phyloP scores from a whole-genome alignment of 2,888 invertebrate genomes.

The Patella depressa region DNA sequence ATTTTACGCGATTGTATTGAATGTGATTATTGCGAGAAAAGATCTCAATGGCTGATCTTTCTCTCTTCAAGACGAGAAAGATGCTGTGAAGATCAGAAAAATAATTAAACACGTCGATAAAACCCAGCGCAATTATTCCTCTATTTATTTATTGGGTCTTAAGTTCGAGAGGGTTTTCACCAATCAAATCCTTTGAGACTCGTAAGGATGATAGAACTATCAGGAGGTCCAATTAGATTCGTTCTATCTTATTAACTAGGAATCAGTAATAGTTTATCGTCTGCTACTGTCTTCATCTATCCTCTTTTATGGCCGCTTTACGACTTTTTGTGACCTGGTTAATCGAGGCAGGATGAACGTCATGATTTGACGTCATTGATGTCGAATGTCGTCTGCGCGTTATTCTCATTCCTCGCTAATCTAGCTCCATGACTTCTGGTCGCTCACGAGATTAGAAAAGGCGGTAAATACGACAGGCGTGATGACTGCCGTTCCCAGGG shows the following conservation, averaged over 20 bases:
- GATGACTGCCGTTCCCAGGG: background rate
- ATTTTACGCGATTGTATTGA: no score
- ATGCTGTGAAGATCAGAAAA: no score
- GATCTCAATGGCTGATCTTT: no score
- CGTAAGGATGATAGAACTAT: slow-evolving; percentile 2
- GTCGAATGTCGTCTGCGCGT: background rate
- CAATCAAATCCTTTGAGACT: background rate
- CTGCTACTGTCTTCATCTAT: slow-evolving; percentile 7
- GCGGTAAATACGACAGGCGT: background rate
- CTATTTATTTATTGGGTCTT: background rate
- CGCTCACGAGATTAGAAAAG: background rate
- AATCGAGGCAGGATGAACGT: background rate
- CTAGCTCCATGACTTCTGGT: background rate
- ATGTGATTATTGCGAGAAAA: no score
- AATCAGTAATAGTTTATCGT: slow-evolving; percentile 10
- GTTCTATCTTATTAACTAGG: slow-evolving; percentile 2
- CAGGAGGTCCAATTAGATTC: slow-evolving; percentile 5
- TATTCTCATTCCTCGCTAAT: slow-evolving; percentile 2
- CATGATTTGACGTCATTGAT: background rate
- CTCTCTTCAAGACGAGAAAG: no score
- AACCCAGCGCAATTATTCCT: background rate
- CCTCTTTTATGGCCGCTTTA: background rate
- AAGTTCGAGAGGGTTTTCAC: background rate
- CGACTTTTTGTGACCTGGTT: slow-evolving; percentile 7
- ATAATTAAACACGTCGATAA: no score